Base-by-base conservation (phyloP, 2,888 invertebrate genomes). In the Trissoscelio sp. region DNA sequence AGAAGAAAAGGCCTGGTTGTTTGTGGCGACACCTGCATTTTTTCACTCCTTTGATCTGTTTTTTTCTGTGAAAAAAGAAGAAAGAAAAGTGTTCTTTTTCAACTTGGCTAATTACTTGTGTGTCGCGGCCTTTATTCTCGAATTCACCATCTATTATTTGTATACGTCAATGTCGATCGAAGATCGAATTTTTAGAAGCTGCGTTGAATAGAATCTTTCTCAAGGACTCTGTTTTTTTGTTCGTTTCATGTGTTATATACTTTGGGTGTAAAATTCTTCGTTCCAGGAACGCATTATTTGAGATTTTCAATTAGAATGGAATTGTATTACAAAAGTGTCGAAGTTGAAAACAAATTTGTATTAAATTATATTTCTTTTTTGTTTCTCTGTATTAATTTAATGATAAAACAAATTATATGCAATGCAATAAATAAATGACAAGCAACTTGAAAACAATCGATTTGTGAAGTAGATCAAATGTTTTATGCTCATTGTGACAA, bases 1-100 rank as follows among this genome's bases (percentile, higher is more conserved):
- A 22, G 37, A 85, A 86, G 84, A 82, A 48, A 87, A 85, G 84
- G 84, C 84, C 81, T 86, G 87, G 86, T 89, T 89, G 86, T 88
- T 81, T 87, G 81, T 82, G 82, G 87, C 85, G 83, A 86, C 39
- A 70, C 78, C 69, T 81, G 28, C 67, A 67, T 42, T 66, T 39
- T 64, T 46, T 31, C 20, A 7, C n/a, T 37, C 24, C 22, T 44
- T 22, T 7, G n/a, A n/a, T 16, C 44, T 18, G 3, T n/a, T 64
- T 42, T 72, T 67, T 60, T 72, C 51, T 34, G 58, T 72, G 28
- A 31, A 46, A 69, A 46, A 67, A 16, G 22, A 5, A 34, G 12
- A 44, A 42, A 31, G 28, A 51, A 51, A 6, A 34, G 4, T 42
- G 24, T 28, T 62, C 39, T 34, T 69, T 7, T 48, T 78, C 70